phyloP scores from a whole-genome alignment of 1,140 invertebrate genomes.

The Brachionus rubens region DNA sequence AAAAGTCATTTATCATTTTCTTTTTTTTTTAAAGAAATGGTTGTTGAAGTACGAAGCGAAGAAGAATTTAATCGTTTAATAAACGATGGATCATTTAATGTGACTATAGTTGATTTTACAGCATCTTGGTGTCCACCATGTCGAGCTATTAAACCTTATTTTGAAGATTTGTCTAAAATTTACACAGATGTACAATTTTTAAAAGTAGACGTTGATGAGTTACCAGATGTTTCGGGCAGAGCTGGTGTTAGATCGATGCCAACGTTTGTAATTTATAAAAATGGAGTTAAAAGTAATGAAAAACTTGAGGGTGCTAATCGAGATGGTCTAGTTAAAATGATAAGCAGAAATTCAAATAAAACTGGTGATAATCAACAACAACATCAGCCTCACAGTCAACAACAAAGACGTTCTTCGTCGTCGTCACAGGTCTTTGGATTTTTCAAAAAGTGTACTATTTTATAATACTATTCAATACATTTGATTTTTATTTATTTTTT shows the following conservation, averaged over 20 bases:
- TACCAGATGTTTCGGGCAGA: constrained; percentile 3
- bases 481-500: no score
- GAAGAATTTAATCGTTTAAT: constrained; percentile 28
- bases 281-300: neutral
- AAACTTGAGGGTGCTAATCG: constrained; percentile 15
- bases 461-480: neutral
- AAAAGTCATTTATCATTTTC: neutral
- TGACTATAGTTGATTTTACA: constrained; percentile 42
- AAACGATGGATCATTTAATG: neutral
- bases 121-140: constrained; percentile 44
- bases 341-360: neutral
- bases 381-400: neutral
- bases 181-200: constrained; percentile 43
- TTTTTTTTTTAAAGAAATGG: constrained; percentile 27
- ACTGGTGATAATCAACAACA: neutral
- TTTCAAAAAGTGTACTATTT: constrained; percentile 28
- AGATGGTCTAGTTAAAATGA: neutral
- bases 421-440: neutral
- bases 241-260: constrained; percentile 27
- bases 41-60: constrained; percentile 20
- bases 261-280: constrained; percentile 29
- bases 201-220: constrained; percentile 39
- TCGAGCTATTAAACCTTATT: constrained; percentile 32
- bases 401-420: neutral
- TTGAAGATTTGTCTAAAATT: constrained; percentile 39